Percentiles rank a stretch among this genome's conserved stretches.
Evolutionary conservation across 2,888 invertebrate genomes (phyloP).

Genomic region (Oligia strigilis): DNA sequence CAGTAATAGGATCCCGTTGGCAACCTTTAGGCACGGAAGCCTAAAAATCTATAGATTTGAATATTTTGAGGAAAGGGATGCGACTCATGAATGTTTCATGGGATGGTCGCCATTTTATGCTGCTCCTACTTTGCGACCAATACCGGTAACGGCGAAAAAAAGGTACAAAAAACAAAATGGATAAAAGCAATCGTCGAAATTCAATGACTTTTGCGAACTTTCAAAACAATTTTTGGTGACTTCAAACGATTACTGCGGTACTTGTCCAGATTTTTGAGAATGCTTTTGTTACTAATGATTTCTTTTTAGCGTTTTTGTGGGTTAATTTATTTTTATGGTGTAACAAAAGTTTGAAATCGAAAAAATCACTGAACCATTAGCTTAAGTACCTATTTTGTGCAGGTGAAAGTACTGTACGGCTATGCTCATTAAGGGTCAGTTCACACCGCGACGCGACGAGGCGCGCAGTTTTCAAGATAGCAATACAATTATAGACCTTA

Average conservation of each 20-base stretch:
- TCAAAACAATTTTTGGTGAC: conserved; percentile 38
- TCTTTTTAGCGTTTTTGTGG: neutral
- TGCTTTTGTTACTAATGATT: conserved; percentile 15
- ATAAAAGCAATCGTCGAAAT: conserved; percentile 53
- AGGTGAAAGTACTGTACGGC: conserved; percentile 6
- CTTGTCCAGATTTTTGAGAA: conserved; percentile 16
- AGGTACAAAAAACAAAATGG: conserved; percentile 48
- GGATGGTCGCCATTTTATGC: conserved; percentile 74
- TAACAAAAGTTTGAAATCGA: conserved; percentile 23
- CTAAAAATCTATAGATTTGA: conserved; percentile 65
- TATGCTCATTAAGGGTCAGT: neutral
- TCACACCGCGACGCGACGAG: too few relatives aligned
- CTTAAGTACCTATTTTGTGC: conserved; percentile 2
- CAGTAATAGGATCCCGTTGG: neutral
- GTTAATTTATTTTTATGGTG: conserved; percentile 26
- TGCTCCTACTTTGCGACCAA: conserved; percentile 65
- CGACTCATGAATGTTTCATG: conserved; percentile 80
- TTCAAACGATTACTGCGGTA: conserved; percentile 15
- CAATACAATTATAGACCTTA: too few relatives aligned
- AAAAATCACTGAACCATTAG: conserved; percentile 10
- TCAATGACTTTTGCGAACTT: conserved; percentile 48
- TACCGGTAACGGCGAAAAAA: conserved; percentile 59
- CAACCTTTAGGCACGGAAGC: neutral
- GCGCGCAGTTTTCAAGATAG: too few relatives aligned
- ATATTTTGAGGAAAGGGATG: conserved; percentile 67